phyloP scores from a whole-genome alignment of 2,113 vertebrate genomes.

The Hippolais icterina region DNA sequence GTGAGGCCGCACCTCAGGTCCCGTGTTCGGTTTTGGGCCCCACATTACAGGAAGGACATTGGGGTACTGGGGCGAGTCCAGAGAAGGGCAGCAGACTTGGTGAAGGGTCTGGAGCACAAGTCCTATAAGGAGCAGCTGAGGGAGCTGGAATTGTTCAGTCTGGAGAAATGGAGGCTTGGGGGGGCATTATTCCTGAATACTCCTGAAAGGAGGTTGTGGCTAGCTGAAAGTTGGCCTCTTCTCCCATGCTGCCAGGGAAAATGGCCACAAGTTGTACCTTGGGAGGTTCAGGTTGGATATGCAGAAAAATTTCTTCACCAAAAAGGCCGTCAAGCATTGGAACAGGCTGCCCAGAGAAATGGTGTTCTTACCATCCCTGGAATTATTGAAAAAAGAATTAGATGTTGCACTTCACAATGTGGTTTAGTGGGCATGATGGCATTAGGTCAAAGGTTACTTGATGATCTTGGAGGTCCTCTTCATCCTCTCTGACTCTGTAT shows the following conservation, averaged over 20 bases:
- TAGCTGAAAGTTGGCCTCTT: not conserved
- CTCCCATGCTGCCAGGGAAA: not conserved
- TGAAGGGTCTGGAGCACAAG: not conserved
- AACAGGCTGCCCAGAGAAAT: not conserved
- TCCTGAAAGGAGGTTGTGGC: not conserved
- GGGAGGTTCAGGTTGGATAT: not conserved
- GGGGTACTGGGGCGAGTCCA: fast-evolving
- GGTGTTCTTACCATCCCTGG: too few relatives aligned
- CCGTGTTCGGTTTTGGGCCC: not conserved
- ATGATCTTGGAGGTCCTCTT: not conserved
- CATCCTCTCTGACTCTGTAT: not conserved
- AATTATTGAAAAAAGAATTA: not conserved
- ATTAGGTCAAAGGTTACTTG: not conserved
- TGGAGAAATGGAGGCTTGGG: not conserved
- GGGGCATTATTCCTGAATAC: not conserved
- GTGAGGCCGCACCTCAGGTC: not conserved
- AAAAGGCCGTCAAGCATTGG: not conserved
- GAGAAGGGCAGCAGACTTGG: not conserved
- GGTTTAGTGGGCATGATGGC: not conserved
- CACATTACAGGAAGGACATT: not conserved
- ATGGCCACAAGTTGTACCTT: too few relatives aligned
- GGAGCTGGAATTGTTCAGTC: not conserved
- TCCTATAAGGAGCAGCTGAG: not conserved
- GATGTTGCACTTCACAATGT: not conserved
- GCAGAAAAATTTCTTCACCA: not conserved